A percentile compares a stretch with the other conserved stretches of the same genome.
phyloP scores from a whole-genome alignment of 1,140 invertebrate species.

The Microplitis demolitor region DNA sequence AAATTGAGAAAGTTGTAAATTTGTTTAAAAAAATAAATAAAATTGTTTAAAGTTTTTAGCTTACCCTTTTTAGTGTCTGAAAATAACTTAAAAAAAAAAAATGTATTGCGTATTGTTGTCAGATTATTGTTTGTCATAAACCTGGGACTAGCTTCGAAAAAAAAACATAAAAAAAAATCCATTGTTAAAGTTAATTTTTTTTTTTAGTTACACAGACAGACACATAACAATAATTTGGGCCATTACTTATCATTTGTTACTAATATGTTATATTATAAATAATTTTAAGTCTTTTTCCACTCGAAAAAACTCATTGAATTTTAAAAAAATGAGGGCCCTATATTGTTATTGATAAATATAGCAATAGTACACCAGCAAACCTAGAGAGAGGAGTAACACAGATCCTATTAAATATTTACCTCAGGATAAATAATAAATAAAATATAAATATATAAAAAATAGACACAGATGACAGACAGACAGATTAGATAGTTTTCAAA shows the following conservation, averaged over 20 bases:
- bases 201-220: conserved; percentile 45
- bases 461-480: background rate
- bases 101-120: background rate
- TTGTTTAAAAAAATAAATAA: background rate
- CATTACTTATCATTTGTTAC: background rate
- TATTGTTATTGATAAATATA: conserved; percentile 5
- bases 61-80: background rate
- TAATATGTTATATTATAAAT: background rate
- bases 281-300: background rate
- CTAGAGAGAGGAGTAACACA: conserved; percentile 9
- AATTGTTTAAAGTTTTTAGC: background rate
- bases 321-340: background rate
- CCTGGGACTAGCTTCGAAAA: conserved; percentile 54
- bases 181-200: conserved; percentile 37
- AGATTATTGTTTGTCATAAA: background rate
- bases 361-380: conserved; percentile 20
- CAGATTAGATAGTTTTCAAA: too few species aligned
- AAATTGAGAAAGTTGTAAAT: too few species aligned
- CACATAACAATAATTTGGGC: conserved; percentile 52
- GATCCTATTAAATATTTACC: background rate
- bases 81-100: background rate
- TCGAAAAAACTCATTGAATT: too few species aligned
- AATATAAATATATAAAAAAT: background rate
- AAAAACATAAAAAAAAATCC: conserved; percentile 23
- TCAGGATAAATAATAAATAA: background rate